Evolutionary conservation across 2,797 vertebrate species (phyloP).

Genomic region (Acomys russatus): DNA sequence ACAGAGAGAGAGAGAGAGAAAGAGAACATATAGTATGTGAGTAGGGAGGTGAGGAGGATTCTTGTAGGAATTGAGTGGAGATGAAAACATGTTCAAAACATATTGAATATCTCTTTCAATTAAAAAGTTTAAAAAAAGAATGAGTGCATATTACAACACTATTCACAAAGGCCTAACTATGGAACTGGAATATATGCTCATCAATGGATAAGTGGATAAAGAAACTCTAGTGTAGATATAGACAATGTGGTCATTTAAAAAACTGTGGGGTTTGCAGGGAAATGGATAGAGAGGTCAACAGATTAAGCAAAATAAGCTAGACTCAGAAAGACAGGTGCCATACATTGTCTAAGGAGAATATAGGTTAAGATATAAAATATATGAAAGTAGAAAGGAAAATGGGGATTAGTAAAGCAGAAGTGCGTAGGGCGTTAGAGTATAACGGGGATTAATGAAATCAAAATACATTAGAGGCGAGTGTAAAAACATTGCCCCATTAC

Average conservation of each 20-base stretch:
- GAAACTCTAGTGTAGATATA: neutral
- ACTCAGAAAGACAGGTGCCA: neutral
- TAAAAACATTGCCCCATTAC: neutral
- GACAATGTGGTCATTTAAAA: too few species aligned
- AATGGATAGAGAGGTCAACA: neutral
- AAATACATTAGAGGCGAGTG: neutral
- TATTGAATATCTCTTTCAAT: neutral
- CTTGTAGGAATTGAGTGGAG: neutral
- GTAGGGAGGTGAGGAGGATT: neutral
- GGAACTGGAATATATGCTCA: neutral
- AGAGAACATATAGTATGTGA: too few species aligned
- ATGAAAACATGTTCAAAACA: neutral
- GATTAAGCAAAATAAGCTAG: neutral
- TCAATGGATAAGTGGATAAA: neutral
- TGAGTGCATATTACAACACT: neutral
- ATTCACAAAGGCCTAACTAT: neutral
- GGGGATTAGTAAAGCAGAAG: neutral
- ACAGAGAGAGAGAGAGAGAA: neutral
- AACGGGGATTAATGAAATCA: neutral
- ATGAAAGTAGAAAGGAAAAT: neutral
- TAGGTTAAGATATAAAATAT: neutral
- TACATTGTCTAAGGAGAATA: neutral
- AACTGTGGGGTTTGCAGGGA: neutral
- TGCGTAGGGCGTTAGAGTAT: neutral
- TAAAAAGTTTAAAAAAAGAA: neutral